Evolutionary conservation across 2,113 vertebrate genomes (phyloP).

Genomic region (Hypocryptadius cinnamomeus): DNA sequence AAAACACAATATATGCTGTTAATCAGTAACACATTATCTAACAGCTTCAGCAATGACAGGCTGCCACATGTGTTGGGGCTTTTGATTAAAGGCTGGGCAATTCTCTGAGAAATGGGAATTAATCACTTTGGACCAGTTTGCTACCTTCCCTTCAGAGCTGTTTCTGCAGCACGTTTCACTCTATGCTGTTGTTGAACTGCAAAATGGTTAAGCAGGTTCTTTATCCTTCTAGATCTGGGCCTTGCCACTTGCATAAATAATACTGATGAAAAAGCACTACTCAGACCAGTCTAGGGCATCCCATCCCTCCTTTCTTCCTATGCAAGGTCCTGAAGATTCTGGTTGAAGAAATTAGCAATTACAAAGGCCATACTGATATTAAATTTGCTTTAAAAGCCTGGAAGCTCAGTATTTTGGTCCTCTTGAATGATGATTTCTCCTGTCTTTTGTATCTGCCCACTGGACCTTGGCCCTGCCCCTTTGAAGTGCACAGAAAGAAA

Average conservation of each 20-base stretch:
- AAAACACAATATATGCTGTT: not conserved
- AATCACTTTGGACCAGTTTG: not conserved
- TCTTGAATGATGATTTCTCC: not conserved
- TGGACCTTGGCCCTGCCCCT: not conserved
- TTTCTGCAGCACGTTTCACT: not conserved
- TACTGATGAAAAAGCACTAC: not conserved
- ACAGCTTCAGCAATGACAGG: not conserved
- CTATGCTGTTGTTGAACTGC: not conserved
- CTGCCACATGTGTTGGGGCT: not conserved
- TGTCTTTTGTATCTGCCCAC: not conserved
- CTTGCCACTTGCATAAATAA: not conserved
- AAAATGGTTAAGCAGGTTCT: not conserved
- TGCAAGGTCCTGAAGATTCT: not conserved
- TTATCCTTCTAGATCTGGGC: not conserved
- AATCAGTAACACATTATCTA: constrained; percentile 7
- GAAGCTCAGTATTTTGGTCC: not conserved
- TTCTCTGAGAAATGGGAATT: not conserved
- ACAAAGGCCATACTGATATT: not conserved
- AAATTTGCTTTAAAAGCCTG: not conserved
- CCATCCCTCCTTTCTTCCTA: not conserved
- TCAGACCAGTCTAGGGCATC: not conserved
- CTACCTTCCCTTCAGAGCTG: not conserved
- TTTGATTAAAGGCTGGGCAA: not conserved
- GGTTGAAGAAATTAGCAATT: not conserved
- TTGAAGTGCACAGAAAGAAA: not conserved